Conservation (phyloP, 2,797 vertebrate species). For the Sciurus carolinensis region DNA sequence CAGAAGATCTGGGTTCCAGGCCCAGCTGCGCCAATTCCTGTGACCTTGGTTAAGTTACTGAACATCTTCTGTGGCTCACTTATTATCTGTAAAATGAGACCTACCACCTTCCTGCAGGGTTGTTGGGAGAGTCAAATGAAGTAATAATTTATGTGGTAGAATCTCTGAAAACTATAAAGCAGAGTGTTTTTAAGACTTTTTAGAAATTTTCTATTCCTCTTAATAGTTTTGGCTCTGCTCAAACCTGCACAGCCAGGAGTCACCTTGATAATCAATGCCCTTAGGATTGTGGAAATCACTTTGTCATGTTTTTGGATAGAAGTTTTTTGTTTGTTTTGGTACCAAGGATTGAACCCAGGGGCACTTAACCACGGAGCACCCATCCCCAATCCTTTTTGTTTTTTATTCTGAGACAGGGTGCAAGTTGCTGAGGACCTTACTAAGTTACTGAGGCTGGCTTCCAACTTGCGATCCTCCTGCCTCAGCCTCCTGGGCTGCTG, state of each 20-base stretch:
- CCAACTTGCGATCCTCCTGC: too few species aligned
- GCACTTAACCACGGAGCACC: too few species aligned
- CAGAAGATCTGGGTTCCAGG: slow-evolving; percentile 11
- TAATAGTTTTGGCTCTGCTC: neutral
- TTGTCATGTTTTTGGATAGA: neutral
- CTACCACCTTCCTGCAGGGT: neutral
- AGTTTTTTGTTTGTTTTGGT: too few species aligned
- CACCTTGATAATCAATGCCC: neutral
- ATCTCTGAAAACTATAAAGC: slow-evolving; percentile 26
- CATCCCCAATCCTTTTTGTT: too few species aligned
- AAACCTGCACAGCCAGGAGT: neutral
- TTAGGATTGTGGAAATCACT: slow-evolving; percentile 25
- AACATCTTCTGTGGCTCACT: neutral
- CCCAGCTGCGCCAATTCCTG: neutral
- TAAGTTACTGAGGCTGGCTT: too few species aligned
- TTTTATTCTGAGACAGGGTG: too few species aligned
- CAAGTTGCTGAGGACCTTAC: too few species aligned
- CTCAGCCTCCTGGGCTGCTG: too few species aligned
- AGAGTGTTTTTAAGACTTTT: neutral
- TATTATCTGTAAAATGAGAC: slow-evolving; percentile 22
- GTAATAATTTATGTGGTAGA: neutral
- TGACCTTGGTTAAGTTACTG: neutral
- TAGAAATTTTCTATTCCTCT: neutral
- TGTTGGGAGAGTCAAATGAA: slow-evolving; percentile 10
- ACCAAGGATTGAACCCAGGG: too few species aligned